Conservation (phyloP, 1,140 invertebrate genomes). For the Neodiprion fabricii region DNA sequence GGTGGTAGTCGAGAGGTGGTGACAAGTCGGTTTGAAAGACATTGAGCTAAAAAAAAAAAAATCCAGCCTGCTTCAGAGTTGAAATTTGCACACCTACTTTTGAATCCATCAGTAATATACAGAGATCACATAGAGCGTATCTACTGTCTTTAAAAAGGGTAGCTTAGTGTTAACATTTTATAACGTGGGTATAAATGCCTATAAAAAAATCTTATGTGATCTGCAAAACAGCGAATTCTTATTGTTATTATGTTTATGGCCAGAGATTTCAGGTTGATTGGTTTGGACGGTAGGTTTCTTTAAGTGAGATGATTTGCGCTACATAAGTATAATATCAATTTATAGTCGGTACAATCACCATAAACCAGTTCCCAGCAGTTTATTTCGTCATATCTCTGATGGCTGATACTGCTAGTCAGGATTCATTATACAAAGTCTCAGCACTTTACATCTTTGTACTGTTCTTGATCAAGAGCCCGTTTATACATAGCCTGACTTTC, state of each 20-base stretch:
- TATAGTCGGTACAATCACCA: conserved; percentile 37
- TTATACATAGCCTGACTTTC: neutral
- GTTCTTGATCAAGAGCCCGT: conserved; percentile 15
- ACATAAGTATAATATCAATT: conserved; percentile 37
- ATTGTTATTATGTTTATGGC: conserved; percentile 31
- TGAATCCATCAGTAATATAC: no score
- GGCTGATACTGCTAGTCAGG: conserved; percentile 13
- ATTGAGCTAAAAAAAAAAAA: neutral
- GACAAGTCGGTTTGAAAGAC: no score
- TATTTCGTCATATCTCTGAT: neutral
- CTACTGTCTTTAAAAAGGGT: conserved; percentile 24
- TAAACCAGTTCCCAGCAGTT: conserved; percentile 26
- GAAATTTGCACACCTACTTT: no score
- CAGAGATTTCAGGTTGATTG: conserved; percentile 29
- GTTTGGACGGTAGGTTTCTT: conserved; percentile 35
- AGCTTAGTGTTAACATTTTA: conserved; percentile 20
- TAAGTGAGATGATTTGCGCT: conserved; percentile 35
- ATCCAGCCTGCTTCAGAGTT: neutral
- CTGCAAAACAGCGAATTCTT: conserved; percentile 2
- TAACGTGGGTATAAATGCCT: conserved; percentile 29
- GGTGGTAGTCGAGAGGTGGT: neutral
- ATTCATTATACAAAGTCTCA: conserved; percentile 6
- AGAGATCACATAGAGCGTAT: neutral
- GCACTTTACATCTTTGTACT: conserved; percentile 14
- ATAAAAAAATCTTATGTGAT: conserved; percentile 24